Base-by-base conservation (phyloP, 2,888 invertebrate genomes). In the Drosophila leonis region DNA sequence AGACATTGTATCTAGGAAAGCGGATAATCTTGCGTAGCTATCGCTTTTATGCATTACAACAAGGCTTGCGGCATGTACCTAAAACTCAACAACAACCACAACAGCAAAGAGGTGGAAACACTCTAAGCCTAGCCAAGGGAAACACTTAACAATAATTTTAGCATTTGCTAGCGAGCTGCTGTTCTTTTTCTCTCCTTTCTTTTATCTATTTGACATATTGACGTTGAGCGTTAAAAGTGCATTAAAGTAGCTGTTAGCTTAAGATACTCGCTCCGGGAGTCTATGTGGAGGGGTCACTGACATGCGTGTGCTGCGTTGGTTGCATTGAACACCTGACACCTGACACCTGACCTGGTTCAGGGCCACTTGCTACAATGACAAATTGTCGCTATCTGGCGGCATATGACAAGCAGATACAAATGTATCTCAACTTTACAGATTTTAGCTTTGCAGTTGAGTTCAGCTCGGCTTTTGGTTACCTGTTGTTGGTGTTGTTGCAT, bases 181-280 rank as follows among this genome's bases (percentile, higher is more conserved):
- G 18, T 44, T 65, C 42, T 8, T 39, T 67, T 33, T 13, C 29
- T 33, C 51, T 57, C 39, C 41, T 52, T 48, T 33, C 61, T 61
- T 78, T 90, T 90, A 91, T 91, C 91, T 90, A 82, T 91, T 91
- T 90, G 91, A 91, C 91, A 90, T 85, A 90, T 91, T 90, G 90
- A 90, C 90, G 88, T 85, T 81, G 85, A 90, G 83, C 89, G 86
- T 64, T 80, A 80, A 91, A 90, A 91, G 86, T 91, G 90, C 91
- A 91, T 90, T 90, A 87, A 88, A 86, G 87, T 86, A 86, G 87
- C 87, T 76, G 70, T 70, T 63, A 61, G 55, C 68, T 52, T 46
- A 42, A 69, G 82, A 82, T 87, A 81, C 65, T 48, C 48, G 68
- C 49, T 65, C 57, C 64, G 27, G 27, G 46, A 5, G 31, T 31